Evolutionary conservation across 1,140 invertebrate genomes (phyloP).

Genomic region (Drosophila nebulosa): DNA sequence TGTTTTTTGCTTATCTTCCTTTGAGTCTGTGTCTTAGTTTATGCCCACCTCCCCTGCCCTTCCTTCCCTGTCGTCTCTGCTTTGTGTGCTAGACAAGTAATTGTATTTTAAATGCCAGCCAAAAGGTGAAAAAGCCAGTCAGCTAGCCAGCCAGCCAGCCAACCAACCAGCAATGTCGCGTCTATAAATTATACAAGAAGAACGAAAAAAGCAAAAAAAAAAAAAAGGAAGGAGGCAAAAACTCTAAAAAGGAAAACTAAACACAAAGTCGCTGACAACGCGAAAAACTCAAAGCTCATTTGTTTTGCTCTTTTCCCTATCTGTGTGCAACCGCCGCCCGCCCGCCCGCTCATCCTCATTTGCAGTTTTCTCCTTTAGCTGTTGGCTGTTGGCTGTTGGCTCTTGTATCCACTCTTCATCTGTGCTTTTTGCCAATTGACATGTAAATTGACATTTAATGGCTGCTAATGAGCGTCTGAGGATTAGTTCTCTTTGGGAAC

Average conservation of each 20-base stretch:
- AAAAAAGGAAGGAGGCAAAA: constrained; percentile 23
- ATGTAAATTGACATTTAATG: constrained; percentile 80
- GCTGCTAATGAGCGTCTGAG: constrained; percentile 77
- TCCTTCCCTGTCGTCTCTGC: not conserved
- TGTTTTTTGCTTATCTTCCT: constrained; percentile 71
- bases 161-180: constrained; percentile 51
- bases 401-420: constrained; percentile 32
- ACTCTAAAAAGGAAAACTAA: constrained; percentile 25
- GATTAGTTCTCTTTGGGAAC: constrained; percentile 49
- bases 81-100: constrained; percentile 45
- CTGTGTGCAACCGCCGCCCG: too few species aligned
- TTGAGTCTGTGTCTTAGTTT: constrained; percentile 9
- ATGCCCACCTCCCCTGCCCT: not conserved
- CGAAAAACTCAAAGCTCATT: constrained; percentile 66
- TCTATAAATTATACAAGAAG: constrained; percentile 77
- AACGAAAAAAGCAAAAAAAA: constrained; percentile 20
- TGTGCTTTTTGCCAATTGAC: constrained; percentile 68
- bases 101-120: constrained; percentile 72
- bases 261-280: constrained; percentile 66
- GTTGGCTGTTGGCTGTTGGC: constrained; percentile 5
- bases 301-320: constrained; percentile 17
- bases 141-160: constrained; percentile 5
- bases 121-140: constrained; percentile 61
- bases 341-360: too few species aligned
- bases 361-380: constrained; percentile 9